These are phyloP conservation scores for Synchiropus splendidus DNA, from an alignment of 2,113 vertebrate genomes.

Conservation along the genomic window DNA sequence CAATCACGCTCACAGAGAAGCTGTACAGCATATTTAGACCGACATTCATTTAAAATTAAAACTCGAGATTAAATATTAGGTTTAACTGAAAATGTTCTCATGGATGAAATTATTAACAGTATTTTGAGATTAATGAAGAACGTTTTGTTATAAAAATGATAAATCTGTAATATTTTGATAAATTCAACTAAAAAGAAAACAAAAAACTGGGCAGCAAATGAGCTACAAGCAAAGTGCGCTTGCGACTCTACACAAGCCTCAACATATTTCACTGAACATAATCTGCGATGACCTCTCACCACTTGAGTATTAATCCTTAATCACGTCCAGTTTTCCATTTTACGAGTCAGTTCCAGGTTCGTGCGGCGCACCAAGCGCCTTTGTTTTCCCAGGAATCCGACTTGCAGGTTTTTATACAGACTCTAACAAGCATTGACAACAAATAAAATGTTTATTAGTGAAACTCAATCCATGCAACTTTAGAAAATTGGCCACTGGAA, in stretches of 20 bases:
- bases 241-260: too few relatives aligned
- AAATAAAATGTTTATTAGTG: conserved; percentile 51
- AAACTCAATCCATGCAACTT: conserved; percentile 32
- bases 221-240: conserved; percentile 11
- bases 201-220: background rate
- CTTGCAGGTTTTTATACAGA: conserved; percentile 53
- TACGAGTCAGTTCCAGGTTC: conserved; percentile 28
- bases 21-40: too few relatives aligned
- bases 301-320: conserved; percentile 35
- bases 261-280: too few relatives aligned
- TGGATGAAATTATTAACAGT: too few relatives aligned
- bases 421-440: conserved; percentile 50
- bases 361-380: conserved; percentile 18
- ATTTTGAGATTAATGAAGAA: too few relatives aligned
- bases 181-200: conserved; percentile 5
- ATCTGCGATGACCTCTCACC: conserved; percentile 19
- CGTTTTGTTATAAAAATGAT: too few relatives aligned
- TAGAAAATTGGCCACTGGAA: too few relatives aligned
- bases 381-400: conserved; percentile 40
- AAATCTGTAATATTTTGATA: too few relatives aligned
- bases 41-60: too few relatives aligned
- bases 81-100: too few relatives aligned
- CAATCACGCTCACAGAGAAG: too few relatives aligned
- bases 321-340: conserved; percentile 29
- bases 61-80: too few relatives aligned